Percentiles rank a stretch among this genome's conserved stretches.
These are phyloP conservation scores for Heteromormyrus szaboi DNA, from an alignment of 2,797 vertebrate species.

Conservation along the genomic window DNA sequence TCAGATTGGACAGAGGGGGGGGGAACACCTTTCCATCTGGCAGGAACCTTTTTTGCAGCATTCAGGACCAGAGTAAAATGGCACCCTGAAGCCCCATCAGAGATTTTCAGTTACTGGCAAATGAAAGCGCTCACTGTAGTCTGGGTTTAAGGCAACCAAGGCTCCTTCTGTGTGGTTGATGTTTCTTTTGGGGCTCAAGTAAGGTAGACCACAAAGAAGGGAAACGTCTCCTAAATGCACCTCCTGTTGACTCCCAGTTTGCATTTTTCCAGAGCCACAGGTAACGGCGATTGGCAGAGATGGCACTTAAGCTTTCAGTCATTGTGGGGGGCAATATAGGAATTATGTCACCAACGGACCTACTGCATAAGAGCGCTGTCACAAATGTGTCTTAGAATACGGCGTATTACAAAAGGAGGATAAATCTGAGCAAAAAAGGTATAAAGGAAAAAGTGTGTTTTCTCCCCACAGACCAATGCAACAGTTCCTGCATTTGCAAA, in stretches of 20 bases:
- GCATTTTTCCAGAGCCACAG: not conserved
- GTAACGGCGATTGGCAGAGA: not conserved
- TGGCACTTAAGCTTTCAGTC: not conserved
- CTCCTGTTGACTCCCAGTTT: not conserved
- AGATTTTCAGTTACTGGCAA: not conserved
- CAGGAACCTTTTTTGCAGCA: not conserved
- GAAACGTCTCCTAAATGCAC: not conserved
- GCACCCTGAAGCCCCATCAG: not conserved
- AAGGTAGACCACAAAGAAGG: not conserved
- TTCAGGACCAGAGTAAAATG: not conserved
- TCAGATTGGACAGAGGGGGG: not conserved
- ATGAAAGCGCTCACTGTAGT: not conserved
- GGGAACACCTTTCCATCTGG: not conserved
- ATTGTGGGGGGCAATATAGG: not conserved
- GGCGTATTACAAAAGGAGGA: not conserved
- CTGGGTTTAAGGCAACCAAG: not conserved
- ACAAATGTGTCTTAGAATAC: not conserved
- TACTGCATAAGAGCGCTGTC: not conserved
- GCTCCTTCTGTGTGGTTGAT: not conserved
- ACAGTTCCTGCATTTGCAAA: not conserved
- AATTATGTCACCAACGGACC: not conserved
- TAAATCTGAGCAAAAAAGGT: not conserved
- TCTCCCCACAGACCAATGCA: not conserved
- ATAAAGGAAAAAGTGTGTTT: not conserved
- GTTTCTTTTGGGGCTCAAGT: not conserved